Conservation (phyloP, 1,140 invertebrate species). For the Aphelinus atriplicis region DNA sequence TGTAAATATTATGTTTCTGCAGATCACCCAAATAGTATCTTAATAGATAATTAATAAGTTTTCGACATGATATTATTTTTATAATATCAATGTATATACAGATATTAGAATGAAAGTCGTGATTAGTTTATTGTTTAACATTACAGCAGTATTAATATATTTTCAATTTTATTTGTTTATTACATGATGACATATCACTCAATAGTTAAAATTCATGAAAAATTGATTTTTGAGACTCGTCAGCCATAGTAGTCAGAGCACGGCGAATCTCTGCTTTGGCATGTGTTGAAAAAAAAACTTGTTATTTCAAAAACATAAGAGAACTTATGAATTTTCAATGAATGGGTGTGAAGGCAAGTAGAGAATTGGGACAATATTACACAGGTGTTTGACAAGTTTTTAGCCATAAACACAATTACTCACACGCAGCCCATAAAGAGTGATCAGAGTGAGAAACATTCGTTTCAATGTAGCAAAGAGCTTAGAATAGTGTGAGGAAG, state of each 20-base stretch:
- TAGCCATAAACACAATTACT: slow-evolving; percentile 19
- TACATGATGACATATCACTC: background rate
- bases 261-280: background rate
- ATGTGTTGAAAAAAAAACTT: background rate
- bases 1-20: too few relatives aligned
- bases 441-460: slow-evolving; percentile 18
- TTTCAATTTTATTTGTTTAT: background rate
- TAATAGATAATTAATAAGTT: too few relatives aligned
- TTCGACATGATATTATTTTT: background rate
- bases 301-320: background rate
- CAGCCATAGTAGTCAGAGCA: slow-evolving; percentile 18
- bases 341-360: background rate
- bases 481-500: slow-evolving; percentile 10
- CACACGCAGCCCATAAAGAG: slow-evolving; percentile 17
- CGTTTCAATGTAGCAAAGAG: slow-evolving; percentile 3
- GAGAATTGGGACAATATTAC: background rate
- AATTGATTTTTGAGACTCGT: slow-evolving; percentile 26
- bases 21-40: too few relatives aligned
- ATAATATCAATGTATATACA: slow-evolving; percentile 24
- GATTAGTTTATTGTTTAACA: background rate
- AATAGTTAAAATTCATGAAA: slow-evolving; percentile 15
- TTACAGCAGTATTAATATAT: background rate
- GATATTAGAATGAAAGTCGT: background rate
- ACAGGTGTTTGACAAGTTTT: slow-evolving; percentile 26
- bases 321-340: background rate